Percentiles rank a stretch among this genome's conserved stretches.
phyloP scores from a whole-genome alignment of 2,797 vertebrate genomes.

The Linurgus olivaceus region DNA sequence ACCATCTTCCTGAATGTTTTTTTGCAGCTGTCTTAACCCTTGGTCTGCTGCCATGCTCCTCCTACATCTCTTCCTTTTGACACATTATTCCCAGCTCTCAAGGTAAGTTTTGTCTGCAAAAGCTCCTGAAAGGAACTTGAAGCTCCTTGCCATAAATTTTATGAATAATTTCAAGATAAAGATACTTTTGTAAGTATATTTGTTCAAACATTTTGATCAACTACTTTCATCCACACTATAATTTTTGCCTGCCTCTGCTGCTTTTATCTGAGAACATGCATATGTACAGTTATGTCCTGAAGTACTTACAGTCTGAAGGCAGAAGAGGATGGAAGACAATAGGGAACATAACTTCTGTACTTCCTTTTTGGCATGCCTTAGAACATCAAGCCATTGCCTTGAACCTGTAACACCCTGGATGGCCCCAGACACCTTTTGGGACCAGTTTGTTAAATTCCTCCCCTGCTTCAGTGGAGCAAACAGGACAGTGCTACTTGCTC shows the following conservation, averaged over 20 bases:
- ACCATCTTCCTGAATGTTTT: not conserved
- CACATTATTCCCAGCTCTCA: not conserved
- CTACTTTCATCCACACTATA: not conserved
- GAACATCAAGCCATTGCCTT: not conserved
- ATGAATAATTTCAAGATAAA: not conserved
- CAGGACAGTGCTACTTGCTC: not conserved
- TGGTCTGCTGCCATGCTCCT: not conserved
- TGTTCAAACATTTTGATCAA: not conserved
- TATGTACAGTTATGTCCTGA: not conserved
- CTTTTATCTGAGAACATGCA: not conserved
- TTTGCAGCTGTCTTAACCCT: not conserved
- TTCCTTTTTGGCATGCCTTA: not conserved
- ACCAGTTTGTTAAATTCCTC: not conserved
- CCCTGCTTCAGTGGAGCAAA: not conserved
- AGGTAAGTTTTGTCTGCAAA: not conserved
- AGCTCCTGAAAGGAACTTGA: not conserved
- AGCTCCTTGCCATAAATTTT: not conserved
- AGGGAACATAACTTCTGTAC: not conserved
- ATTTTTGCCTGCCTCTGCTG: not conserved
- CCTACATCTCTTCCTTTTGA: not conserved
- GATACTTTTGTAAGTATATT: not conserved
- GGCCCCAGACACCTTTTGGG: not conserved
- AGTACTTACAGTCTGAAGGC: not conserved
- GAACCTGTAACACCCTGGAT: not conserved
- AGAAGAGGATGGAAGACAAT: not conserved